These are phyloP conservation scores for Microtus oregoni DNA, from an alignment of 2,113 vertebrate genomes.

Conservation along the genomic window DNA sequence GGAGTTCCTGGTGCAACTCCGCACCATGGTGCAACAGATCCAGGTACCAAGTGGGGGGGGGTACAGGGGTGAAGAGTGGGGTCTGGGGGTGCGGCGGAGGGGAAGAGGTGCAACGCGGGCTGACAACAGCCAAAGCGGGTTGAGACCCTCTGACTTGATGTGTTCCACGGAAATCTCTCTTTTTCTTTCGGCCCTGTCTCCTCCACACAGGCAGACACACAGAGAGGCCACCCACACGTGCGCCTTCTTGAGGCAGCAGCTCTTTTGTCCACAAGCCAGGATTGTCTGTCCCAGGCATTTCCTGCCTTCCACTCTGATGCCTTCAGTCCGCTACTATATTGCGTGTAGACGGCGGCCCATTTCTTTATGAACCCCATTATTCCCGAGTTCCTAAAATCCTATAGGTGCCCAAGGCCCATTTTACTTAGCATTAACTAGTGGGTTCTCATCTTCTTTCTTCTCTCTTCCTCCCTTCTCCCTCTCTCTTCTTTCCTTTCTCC, in stretches of 20 bases:
- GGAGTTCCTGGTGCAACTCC: conserved; percentile 97
- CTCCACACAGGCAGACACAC: neutral
- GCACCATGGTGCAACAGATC: conserved; percentile 98
- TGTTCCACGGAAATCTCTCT: neutral
- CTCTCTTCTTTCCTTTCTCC: neutral
- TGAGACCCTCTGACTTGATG: neutral
- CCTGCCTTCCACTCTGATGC: neutral
- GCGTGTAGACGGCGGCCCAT: neutral
- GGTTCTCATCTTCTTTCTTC: neutral
- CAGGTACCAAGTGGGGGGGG: conserved; percentile 88
- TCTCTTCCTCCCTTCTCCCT: neutral
- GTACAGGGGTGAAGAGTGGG: neutral
- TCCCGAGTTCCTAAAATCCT: conserved; percentile 26
- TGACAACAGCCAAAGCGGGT: neutral
- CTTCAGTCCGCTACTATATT: neutral
- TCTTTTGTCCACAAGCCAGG: neutral
- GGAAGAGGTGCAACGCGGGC: neutral
- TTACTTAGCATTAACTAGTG: neutral
- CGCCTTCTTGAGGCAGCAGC: neutral
- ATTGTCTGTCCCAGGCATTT: conserved; percentile 9
- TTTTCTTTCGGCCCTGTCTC: conserved; percentile 11
- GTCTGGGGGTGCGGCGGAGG: too few relatives aligned
- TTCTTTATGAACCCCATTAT: conserved; percentile 8
- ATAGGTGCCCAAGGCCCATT: neutral
- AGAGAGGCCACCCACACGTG: neutral